Conservation (phyloP, 2,888 invertebrate genomes). For the Mythimna vitellina region DNA sequence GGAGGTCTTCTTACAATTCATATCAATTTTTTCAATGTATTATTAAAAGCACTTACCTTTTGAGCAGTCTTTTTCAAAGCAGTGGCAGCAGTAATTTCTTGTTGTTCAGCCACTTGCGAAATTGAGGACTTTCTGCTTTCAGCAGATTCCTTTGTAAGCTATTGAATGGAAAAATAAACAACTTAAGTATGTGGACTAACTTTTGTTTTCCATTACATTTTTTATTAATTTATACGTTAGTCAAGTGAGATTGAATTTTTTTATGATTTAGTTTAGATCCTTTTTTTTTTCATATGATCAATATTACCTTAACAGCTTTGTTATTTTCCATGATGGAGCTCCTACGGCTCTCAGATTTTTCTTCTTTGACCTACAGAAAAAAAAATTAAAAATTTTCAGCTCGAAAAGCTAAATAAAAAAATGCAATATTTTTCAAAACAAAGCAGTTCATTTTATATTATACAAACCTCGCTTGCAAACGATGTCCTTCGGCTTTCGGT, state of each 20-base stretch:
- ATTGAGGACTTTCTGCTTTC: conserved; percentile 88
- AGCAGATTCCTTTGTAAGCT: conserved; percentile 87
- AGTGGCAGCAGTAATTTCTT: conserved; percentile 72
- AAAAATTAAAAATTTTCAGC: background rate
- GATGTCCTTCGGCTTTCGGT: conserved; percentile 86
- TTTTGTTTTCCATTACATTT: background rate
- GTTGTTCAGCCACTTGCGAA: conserved; percentile 82
- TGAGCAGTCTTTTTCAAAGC: conserved; percentile 82
- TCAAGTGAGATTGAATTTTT: background rate
- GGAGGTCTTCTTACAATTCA: conserved; percentile 23
- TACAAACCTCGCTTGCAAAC: conserved; percentile 82
- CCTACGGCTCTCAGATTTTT: conserved; percentile 83
- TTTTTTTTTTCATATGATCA: background rate
- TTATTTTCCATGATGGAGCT: conserved; percentile 85
- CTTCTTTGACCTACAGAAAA: conserved; percentile 76
- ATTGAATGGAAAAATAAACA: conserved; percentile 30
- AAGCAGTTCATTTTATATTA: background rate
- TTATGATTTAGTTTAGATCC: background rate
- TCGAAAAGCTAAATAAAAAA: background rate
- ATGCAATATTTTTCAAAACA: background rate
- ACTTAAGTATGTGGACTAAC: background rate
- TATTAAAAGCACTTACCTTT: conserved; percentile 74
- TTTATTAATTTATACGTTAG: background rate
- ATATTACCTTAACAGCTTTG: conserved; percentile 83
- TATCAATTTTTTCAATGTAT: background rate